phyloP scores from a whole-genome alignment of 2,888 invertebrate species.

The Nomada goodeniana region DNA sequence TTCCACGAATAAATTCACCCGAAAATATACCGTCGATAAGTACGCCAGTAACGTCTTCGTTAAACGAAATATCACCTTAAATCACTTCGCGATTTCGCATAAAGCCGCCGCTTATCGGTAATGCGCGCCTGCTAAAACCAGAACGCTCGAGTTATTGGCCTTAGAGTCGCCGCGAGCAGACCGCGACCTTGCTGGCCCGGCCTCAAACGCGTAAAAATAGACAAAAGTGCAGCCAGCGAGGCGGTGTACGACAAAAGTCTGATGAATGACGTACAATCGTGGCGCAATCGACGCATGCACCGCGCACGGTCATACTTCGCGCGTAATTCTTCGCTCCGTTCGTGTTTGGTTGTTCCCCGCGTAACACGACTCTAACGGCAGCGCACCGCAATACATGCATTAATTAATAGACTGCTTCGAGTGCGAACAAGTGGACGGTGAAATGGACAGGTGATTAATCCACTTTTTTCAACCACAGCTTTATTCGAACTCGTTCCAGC shows the following conservation, averaged over 20 bases:
- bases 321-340: background rate
- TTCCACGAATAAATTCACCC: background rate
- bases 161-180: constrained; percentile 32
- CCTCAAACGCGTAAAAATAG: constrained; percentile 60
- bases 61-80: background rate
- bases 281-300: constrained; percentile 4
- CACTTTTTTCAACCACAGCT: constrained; percentile 33
- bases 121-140: constrained; percentile 55
- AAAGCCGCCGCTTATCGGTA: constrained; percentile 32
- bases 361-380: background rate
- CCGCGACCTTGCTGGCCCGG: constrained; percentile 59
- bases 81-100: constrained; percentile 1
- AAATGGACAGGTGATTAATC: constrained; percentile 3
- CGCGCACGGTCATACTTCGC: background rate
- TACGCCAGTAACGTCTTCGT: background rate
- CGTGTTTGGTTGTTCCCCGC: background rate
- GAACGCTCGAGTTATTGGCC: constrained; percentile 62
- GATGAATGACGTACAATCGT: constrained; percentile 34
- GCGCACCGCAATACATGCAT: too few species aligned
- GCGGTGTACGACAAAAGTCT: constrained; percentile 28
- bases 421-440: background rate
- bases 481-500: constrained; percentile 79
- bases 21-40: background rate
- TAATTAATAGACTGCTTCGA: background rate
- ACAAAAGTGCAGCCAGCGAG: constrained; percentile 28